These are phyloP conservation scores for Drosophila meridiana DNA, from an alignment of 2,888 invertebrate genomes.

Conservation along the genomic window DNA sequence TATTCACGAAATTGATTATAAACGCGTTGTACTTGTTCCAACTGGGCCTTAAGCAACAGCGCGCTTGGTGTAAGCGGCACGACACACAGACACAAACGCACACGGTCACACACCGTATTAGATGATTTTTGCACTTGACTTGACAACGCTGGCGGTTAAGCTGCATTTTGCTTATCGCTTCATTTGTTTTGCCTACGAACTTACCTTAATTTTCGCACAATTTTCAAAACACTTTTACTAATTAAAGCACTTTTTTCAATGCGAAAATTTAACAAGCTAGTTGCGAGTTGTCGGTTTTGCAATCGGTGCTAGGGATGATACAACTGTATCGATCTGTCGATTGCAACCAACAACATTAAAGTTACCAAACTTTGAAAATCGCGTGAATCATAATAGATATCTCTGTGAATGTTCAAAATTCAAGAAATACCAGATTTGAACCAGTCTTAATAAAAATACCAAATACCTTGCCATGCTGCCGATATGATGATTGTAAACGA, in stretches of 20 bases:
- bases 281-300: slow-evolving; percentile 65
- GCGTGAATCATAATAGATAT: not conserved
- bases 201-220: slow-evolving; percentile 68
- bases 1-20: slow-evolving; percentile 22
- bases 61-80: slow-evolving; percentile 64
- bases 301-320: slow-evolving; percentile 58
- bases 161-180: slow-evolving; percentile 24
- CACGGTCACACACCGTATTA: slow-evolving; percentile 42
- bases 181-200: slow-evolving; percentile 27
- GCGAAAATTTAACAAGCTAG: slow-evolving; percentile 65
- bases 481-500: not conserved
- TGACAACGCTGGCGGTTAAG: slow-evolving; percentile 16
- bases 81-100: slow-evolving; percentile 45
- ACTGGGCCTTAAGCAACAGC: slow-evolving; percentile 61
- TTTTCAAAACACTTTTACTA: slow-evolving; percentile 67
- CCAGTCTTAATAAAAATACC: slow-evolving; percentile 15
- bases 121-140: slow-evolving; percentile 54
- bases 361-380: slow-evolving; percentile 17
- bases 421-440: slow-evolving; percentile 7
- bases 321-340: slow-evolving; percentile 47
- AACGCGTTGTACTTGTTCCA: slow-evolving; percentile 45
- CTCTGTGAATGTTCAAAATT: slow-evolving; percentile 18
- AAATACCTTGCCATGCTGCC: slow-evolving; percentile 9
- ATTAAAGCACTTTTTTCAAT: slow-evolving; percentile 66
- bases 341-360: not conserved